Conservation (phyloP, 2,797 vertebrate genomes). For the Xyrichtys novacula region DNA sequence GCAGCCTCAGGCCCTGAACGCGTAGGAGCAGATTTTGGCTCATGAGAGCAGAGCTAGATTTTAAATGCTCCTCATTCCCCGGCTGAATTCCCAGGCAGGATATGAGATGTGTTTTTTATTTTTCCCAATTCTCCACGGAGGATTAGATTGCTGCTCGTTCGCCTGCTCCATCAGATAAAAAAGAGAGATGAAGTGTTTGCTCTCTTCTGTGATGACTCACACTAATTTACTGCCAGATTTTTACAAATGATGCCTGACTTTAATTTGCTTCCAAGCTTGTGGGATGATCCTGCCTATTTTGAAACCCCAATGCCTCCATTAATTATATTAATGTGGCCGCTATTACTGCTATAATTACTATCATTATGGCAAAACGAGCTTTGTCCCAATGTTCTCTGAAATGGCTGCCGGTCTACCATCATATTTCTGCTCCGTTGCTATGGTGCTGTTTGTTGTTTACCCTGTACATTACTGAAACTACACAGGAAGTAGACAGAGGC, state of each 20-base stretch:
- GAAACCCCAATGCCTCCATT: constrained; percentile 23
- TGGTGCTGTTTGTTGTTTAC: constrained; percentile 12
- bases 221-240: constrained; percentile 31
- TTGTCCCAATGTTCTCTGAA: neutral
- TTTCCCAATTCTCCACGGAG: constrained; percentile 5
- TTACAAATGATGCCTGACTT: constrained; percentile 24
- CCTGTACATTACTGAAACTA: constrained; percentile 9
- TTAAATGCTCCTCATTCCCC: constrained; percentile 19
- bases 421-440: constrained; percentile 16
- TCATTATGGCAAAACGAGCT: neutral
- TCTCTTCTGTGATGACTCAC: constrained; percentile 48
- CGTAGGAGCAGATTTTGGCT: constrained; percentile 53
- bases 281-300: constrained; percentile 32
- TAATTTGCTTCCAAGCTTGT: constrained; percentile 37
- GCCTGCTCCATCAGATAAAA: constrained; percentile 38
- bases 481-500: constrained; percentile 14
- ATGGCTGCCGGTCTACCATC: neutral
- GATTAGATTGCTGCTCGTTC: constrained; percentile 30
- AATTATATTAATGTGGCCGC: constrained; percentile 34
- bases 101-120: constrained; percentile 40
- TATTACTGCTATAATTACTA: constrained; percentile 32
- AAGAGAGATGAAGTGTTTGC: constrained; percentile 19
- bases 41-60: constrained; percentile 22
- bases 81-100: constrained; percentile 39
- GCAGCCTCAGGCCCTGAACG: constrained; percentile 18